These are phyloP conservation scores for Hofmannophila pseudospretella DNA, from an alignment of 2,888 invertebrate species.

Conservation along the genomic window DNA sequence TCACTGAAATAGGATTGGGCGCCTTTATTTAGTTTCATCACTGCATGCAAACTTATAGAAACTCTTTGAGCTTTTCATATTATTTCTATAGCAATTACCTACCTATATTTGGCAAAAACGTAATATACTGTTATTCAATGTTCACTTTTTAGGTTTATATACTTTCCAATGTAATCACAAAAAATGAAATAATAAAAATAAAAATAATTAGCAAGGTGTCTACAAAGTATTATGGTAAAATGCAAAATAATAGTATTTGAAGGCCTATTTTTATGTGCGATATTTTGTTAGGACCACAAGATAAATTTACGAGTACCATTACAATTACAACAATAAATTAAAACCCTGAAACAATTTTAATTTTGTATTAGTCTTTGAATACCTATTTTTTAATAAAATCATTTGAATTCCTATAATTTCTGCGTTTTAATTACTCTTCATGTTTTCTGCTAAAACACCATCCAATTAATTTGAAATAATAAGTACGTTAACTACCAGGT, in stretches of 20 bases:
- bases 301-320: slow-evolving; percentile 21
- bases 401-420: slow-evolving; percentile 48
- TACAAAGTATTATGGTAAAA: slow-evolving; percentile 13
- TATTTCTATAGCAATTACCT: no score
- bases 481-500: no score
- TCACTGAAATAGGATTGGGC: no score
- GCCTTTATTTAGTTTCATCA: no score
- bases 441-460: no score
- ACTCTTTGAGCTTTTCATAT: no score
- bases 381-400: slow-evolving; percentile 74
- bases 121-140: no score
- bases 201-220: slow-evolving; percentile 27
- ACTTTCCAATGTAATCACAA: no score
- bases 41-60: no score
- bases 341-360: slow-evolving; percentile 43
- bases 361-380: slow-evolving; percentile 69
- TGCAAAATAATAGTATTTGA: slow-evolving; percentile 11
- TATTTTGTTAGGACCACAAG: slow-evolving; percentile 14
- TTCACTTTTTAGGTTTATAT: no score
- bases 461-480: no score
- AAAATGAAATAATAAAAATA: neutral
- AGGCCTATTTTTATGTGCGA: slow-evolving; percentile 44
- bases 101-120: no score
- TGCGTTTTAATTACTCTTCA: slow-evolving; percentile 28
- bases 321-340: slow-evolving; percentile 27